Evolutionary conservation across 35 echinoderm and acorn worm species (phyloP).

Genomic region (Patiria miniata): DNA sequence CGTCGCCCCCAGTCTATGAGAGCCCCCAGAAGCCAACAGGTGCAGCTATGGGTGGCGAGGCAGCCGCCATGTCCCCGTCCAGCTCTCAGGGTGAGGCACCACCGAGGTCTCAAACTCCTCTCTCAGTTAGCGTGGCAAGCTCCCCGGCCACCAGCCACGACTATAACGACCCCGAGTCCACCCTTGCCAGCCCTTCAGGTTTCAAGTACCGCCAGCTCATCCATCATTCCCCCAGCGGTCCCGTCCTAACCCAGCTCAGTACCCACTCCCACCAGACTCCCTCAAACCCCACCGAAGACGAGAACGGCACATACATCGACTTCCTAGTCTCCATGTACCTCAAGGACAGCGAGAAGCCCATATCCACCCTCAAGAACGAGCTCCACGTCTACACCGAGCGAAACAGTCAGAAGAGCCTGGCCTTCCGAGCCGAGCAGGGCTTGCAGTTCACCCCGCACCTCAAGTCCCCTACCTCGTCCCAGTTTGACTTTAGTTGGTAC

Average conservation of each 20-base stretch:
- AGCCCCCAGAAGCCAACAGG: neutral
- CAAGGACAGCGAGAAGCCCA: slow-evolving; percentile 68
- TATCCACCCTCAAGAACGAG: slow-evolving; percentile 90
- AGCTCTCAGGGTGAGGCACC: neutral
- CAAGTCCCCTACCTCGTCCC: slow-evolving; percentile 3
- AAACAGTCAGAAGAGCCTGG: slow-evolving; percentile 18
- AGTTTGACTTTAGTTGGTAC: slow-evolving; percentile 63
- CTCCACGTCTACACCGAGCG: slow-evolving; percentile 89
- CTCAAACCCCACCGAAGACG: slow-evolving; percentile 35
- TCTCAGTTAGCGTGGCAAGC: neutral
- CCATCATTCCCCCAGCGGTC: neutral
- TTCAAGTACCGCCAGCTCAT: slow-evolving; percentile 10
- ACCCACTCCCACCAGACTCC: slow-evolving; percentile 23
- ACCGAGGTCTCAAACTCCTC: neutral
- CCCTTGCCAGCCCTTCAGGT: neutral
- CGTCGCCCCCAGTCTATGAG: slow-evolving; percentile 33
- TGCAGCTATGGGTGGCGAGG: neutral
- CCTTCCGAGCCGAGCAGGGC: neutral
- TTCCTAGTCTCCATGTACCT: slow-evolving; percentile 95
- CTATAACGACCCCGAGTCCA: neutral
- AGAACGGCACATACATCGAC: slow-evolving; percentile 87
- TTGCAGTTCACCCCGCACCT: neutral
- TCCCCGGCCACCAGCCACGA: neutral
- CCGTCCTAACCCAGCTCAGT: slow-evolving; percentile 48
- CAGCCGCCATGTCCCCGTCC: neutral